phyloP scores from a whole-genome alignment of 92 coral and sea anemone genomes.

The Paramuricea clavata region DNA sequence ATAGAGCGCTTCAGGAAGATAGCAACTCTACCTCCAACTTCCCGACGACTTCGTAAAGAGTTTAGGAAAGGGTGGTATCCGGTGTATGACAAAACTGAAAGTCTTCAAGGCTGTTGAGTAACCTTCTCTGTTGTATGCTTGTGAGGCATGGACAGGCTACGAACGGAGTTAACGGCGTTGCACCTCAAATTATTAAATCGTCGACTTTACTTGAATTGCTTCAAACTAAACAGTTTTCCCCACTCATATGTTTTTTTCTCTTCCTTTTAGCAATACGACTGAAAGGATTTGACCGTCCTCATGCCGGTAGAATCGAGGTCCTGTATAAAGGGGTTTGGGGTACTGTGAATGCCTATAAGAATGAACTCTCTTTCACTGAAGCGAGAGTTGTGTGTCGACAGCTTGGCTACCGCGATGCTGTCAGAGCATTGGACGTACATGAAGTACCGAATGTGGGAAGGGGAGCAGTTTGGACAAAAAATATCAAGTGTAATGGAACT shows the following conservation, averaged over 20 bases:
- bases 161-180: too few species aligned
- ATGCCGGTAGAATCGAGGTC: slow-evolving; percentile 10
- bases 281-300: not conserved
- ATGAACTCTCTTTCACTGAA: not conserved
- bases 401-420: slow-evolving; percentile 17
- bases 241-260: not conserved
- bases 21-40: too few species aligned
- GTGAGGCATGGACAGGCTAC: too few species aligned
- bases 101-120: too few species aligned
- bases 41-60: too few species aligned
- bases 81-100: too few species aligned
- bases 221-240: too few species aligned
- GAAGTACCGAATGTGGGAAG: not conserved
- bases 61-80: too few species aligned
- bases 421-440: not conserved
- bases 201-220: too few species aligned
- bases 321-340: slow-evolving; percentile 31
- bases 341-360: not conserved
- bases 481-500: slow-evolving; percentile 6
- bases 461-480: not conserved
- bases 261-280: slow-evolving; percentile 7
- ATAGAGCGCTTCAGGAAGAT: too few species aligned
- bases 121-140: too few species aligned
- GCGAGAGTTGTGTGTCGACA: slow-evolving; percentile 25
- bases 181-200: too few species aligned